phyloP scores from a whole-genome alignment of 1,140 invertebrate species.

The Gonioctena quinquepunctata region DNA sequence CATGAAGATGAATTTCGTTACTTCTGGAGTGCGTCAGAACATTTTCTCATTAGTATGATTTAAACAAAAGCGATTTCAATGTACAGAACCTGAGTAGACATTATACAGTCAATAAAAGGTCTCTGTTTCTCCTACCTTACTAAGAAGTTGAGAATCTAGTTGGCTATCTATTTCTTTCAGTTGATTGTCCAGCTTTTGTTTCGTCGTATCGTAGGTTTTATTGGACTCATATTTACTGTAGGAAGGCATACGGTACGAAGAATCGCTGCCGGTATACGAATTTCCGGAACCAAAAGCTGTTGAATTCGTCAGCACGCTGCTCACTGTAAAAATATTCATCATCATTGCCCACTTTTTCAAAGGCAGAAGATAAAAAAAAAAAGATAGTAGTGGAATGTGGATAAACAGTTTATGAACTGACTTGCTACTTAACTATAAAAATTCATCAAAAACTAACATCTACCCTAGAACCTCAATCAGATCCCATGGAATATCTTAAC shows the following conservation, averaged over 20 bases:
- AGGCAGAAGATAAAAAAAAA: too few species aligned
- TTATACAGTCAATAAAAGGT: conserved; percentile 53
- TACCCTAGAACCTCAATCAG: too few species aligned
- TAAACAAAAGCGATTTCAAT: too few species aligned
- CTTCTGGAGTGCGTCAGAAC: too few species aligned
- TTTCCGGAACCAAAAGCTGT: conserved; percentile 64
- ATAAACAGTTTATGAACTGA: too few species aligned
- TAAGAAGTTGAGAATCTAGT: conserved; percentile 64
- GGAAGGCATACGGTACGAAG: conserved; percentile 54
- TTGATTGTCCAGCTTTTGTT: conserved; percentile 79
- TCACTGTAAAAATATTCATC: conserved; percentile 56
- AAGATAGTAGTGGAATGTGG: too few species aligned
- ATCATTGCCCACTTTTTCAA: too few species aligned
- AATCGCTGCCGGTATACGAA: conserved; percentile 63
- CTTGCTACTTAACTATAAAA: too few species aligned
- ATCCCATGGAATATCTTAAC: too few species aligned
- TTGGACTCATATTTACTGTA: conserved; percentile 63
- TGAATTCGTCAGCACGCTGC: conserved; percentile 61
- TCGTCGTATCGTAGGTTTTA: conserved; percentile 73
- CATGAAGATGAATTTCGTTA: too few species aligned
- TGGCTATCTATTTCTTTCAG: conserved; percentile 79
- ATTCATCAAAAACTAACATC: too few species aligned
- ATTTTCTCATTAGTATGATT: too few species aligned
- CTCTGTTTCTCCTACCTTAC: conserved; percentile 67
- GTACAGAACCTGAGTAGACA: conserved; percentile 14